Base-by-base conservation (phyloP, 2,113 vertebrate genomes). In the Tetraodon nigroviridis region DNA sequence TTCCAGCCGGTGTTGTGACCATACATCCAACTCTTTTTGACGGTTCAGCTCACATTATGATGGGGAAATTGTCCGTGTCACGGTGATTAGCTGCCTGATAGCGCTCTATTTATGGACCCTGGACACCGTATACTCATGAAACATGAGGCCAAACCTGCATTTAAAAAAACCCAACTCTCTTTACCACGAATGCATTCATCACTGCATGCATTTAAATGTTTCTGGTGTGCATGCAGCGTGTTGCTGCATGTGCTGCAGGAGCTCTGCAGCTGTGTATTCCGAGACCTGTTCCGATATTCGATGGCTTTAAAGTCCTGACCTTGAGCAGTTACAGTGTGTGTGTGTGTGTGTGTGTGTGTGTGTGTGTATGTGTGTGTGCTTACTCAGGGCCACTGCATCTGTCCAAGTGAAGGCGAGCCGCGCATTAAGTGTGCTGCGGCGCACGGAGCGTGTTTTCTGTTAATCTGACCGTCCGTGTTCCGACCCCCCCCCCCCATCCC, bases 321-420 rank as follows among this genome's bases (percentile, higher is more conserved):
- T 87, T 86, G 79, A 81, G 54, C 62, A 45, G 55, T 71, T 75
- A 37, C 32, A 37, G 44, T 46, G 44, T 46, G 44, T 46, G 44
- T 46, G 41, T 44, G 41, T 44, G 41, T 44, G 41, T 44, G 41
- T 44, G 41, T 44, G 41, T 44, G 41, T 44, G 41, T 44, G 41
- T 44, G 41, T 44, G 41, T 42, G 41, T 60, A 61, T 68, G 44
- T 55, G 44, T 69, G 54, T 75, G 48, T 86, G 86, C 83, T 83
- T 83, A 84, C 76, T 87, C 84, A 87, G 85, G 73, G 24, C 58
- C 59, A 54, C 58, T 79, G 76, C 72, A 73, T 70, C 70, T 72
- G 70, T 54, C 59, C 55, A 29, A 60, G 58, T 71, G 51, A 66
- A 54, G 51, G 62, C 58, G 3, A 79, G 66, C 49, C 62, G 57